Conservation (phyloP, 2,113 vertebrate genomes). For the Hippocampus zosterae region DNA sequence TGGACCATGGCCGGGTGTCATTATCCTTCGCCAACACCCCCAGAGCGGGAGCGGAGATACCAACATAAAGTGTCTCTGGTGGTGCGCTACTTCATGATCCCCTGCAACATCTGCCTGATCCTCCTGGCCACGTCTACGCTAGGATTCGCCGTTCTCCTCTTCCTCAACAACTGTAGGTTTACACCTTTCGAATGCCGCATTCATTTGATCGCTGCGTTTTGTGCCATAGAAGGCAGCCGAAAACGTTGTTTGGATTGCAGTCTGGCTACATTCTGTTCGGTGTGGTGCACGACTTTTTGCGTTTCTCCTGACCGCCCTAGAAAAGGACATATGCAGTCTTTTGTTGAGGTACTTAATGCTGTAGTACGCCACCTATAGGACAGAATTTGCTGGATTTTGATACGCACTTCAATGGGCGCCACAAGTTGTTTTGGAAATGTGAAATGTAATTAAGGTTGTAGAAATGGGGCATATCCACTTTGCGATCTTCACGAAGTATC, state of each 20-base stretch:
- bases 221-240: not conserved
- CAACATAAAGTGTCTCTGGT: conserved; percentile 92
- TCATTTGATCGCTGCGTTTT: not conserved
- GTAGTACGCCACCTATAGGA: too few species aligned
- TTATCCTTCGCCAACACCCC: conserved; percentile 72
- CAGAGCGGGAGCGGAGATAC: conserved; percentile 81
- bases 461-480: not conserved
- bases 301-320: too few species aligned
- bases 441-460: not conserved
- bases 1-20: conserved; percentile 87
- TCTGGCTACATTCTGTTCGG: not conserved
- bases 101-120: conserved; percentile 97
- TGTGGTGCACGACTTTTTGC: too few species aligned
- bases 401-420: not conserved
- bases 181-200: not conserved
- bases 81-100: conserved; percentile 94
- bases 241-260: not conserved
- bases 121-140: conserved; percentile 90
- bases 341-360: too few species aligned
- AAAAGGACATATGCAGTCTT: not conserved
- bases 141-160: conserved; percentile 90
- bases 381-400: too few species aligned
- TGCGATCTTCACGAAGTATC: not conserved
- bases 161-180: conserved; percentile 96
- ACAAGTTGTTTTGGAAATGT: not conserved